Percentiles rank a stretch among this genome's conserved stretches.
Conservation (phyloP, 2,113 vertebrate genomes). For the Murina feae region DNA sequence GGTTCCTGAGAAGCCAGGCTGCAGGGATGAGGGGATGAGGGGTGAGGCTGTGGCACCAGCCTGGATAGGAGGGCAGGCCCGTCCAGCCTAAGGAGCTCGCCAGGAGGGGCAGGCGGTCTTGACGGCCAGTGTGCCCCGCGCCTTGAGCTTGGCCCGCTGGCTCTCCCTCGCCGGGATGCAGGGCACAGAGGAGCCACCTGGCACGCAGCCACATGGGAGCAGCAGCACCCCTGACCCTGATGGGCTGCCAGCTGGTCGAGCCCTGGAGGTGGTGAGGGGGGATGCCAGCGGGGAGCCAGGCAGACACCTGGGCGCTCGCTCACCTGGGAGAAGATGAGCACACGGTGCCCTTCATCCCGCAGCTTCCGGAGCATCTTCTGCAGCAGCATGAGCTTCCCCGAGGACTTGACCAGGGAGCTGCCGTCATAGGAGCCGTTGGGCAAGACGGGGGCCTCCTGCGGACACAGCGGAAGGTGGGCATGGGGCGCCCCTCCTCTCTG, state of each 20-base stretch:
- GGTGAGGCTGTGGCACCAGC: neutral
- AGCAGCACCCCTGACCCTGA: neutral
- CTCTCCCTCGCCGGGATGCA: neutral
- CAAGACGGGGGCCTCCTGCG: conserved; percentile 93
- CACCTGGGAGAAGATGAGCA: conserved; percentile 98
- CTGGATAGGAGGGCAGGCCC: neutral
- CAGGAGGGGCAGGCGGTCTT: no score
- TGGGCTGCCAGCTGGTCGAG: accelerated
- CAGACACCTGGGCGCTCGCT: neutral
- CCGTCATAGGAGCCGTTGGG: conserved; percentile 98
- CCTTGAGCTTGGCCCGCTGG: neutral
- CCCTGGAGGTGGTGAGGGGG: neutral
- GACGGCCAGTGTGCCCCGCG: neutral
- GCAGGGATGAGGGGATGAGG: neutral
- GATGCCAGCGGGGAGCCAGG: no score
- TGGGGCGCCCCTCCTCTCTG: neutral
- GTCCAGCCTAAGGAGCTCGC: accelerated
- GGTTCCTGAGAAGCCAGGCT: neutral
- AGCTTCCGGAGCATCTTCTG: conserved; percentile 98
- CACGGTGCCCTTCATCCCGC: conserved; percentile 93
- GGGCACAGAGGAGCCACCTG: neutral
- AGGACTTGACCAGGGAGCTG: conserved; percentile 94
- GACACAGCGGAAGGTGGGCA: neutral
- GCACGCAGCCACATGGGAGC: accelerated
- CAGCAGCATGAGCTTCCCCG: conserved; percentile 96